A percentile compares a stretch with the other conserved stretches of the same genome.
These are phyloP conservation scores for Hemithea aestivaria DNA, from an alignment of 2,888 invertebrate species.

Conservation along the genomic window DNA sequence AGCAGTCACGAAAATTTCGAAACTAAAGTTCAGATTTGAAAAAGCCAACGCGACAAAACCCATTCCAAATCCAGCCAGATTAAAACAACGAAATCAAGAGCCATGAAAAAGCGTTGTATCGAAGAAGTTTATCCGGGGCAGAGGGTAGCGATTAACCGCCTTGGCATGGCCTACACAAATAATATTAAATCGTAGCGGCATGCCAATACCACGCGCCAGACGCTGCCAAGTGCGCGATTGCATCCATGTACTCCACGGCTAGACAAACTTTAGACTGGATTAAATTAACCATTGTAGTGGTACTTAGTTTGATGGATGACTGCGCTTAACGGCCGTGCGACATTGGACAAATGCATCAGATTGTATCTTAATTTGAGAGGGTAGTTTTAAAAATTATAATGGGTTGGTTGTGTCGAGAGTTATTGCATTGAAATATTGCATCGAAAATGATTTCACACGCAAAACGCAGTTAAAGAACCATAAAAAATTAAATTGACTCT, in stretches of 20 bases:
- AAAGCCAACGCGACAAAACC: too few species aligned
- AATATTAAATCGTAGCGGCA: slow-evolving; percentile 72
- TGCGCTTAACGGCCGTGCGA: too few species aligned
- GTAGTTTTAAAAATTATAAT: slow-evolving; percentile 3
- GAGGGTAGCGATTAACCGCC: slow-evolving; percentile 50
- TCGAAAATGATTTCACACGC: too few species aligned
- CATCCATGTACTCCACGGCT: slow-evolving; percentile 33
- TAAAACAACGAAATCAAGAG: slow-evolving; percentile 33
- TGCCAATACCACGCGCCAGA: slow-evolving; percentile 62
- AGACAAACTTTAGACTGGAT: slow-evolving; percentile 18
- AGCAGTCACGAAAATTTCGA: too few species aligned
- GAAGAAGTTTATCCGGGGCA: slow-evolving; percentile 54
- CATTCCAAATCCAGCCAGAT: not conserved
- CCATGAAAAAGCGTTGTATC: slow-evolving; percentile 46
- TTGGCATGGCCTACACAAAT: slow-evolving; percentile 72
- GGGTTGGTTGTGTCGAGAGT: not conserved
- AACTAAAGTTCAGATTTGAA: too few species aligned
- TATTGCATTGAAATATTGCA: not conserved
- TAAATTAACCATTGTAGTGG: slow-evolving; percentile 17
- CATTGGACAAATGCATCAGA: too few species aligned
- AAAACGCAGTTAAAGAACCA: too few species aligned
- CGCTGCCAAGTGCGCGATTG: slow-evolving; percentile 58
- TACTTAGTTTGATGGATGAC: slow-evolving; percentile 9
- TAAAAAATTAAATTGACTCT: too few species aligned
- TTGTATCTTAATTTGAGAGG: too few species aligned